Evolutionary conservation across 2,888 invertebrate species (phyloP).

Genomic region (Saturnia pavonia): DNA sequence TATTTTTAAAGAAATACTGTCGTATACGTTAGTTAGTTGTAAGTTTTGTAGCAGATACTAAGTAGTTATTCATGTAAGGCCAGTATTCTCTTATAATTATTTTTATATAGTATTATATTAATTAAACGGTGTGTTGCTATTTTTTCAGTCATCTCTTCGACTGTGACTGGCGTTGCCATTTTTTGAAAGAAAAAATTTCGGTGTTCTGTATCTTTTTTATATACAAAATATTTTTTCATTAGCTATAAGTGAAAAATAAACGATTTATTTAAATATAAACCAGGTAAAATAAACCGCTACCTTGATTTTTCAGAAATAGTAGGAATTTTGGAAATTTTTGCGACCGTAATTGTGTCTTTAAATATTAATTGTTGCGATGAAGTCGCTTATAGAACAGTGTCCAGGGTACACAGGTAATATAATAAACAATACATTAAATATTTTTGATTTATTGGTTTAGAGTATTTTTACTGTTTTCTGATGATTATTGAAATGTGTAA

Average conservation of each 20-base stretch:
- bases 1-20: slow-evolving; percentile 28
- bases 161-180: not conserved
- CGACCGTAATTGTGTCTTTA: too few species aligned
- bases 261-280: not conserved
- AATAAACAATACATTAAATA: too few species aligned
- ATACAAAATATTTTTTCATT: not conserved
- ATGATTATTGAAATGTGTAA: too few species aligned
- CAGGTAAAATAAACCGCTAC: too few species aligned
- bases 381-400: too few species aligned
- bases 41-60: not conserved
- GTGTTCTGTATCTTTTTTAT: not conserved
- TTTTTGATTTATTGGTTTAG: too few species aligned
- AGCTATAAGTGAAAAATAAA: not conserved
- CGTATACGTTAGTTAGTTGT: slow-evolving; percentile 6
- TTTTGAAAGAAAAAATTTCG: not conserved
- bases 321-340: too few species aligned
- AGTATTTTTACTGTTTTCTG: too few species aligned
- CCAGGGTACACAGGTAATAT: too few species aligned
- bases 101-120: slow-evolving; percentile 24
- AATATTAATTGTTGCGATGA: too few species aligned
- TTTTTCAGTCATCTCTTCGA: not conserved
- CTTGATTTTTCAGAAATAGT: too few species aligned
- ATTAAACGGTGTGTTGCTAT: not conserved
- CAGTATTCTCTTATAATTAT: slow-evolving; percentile 7
- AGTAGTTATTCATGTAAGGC: slow-evolving; percentile 12